Base-by-base conservation (phyloP, 2,797 vertebrate species). In the Hippopotamyrus pictus region DNA sequence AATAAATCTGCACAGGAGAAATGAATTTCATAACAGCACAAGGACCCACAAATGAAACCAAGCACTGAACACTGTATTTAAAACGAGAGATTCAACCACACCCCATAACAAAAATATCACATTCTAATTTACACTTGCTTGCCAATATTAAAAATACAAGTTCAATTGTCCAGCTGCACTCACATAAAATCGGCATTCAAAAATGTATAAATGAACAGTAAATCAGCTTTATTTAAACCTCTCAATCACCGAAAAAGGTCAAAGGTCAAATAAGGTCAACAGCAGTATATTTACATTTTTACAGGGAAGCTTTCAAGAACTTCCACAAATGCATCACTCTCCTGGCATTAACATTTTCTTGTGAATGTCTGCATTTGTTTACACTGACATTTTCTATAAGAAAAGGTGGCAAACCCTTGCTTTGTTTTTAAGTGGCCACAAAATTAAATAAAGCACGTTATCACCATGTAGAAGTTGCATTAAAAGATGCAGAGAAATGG, bases 1-100 rank as follows among this genome's bases (percentile, higher is more conserved):
- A 86, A 83, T n/a, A 51, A 86, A 53, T 86, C 83, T 53, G 83
- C 83, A 86, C n/a, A 53, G n/a, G 50, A 51, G 46, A 86, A 48
- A 29, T 51, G 83, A 86, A 86, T 51, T 86, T 86, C 83, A 86
- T 86, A 86, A 86, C 83, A 53, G 83, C 83, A 86, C n/a, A 29
- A 86, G 50, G 46, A 86, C 83, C 83, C 50, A 86, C 82, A 84
- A 50, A 46, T 50, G 48, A 84, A 22, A 84, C 48, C 3, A n/a
- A 84, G n/a, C 7, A 48, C 83, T 86, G 50, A 29, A 86, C 50
- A 53, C 83, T 86, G 48, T 86, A 86, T 86, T 86, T 86, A 86
- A 86, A 86, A 48, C 11, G 5, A 86, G 50, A 53, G 48, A 29
- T 51, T 29, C 83, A 51, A 53, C 83, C 83, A 85, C 83, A 85